Evolutionary conservation across 2,113 vertebrate species (phyloP), one percentile per base, ranked within the genome.

Genomic region (Sebastes fasciatus): DNA sequence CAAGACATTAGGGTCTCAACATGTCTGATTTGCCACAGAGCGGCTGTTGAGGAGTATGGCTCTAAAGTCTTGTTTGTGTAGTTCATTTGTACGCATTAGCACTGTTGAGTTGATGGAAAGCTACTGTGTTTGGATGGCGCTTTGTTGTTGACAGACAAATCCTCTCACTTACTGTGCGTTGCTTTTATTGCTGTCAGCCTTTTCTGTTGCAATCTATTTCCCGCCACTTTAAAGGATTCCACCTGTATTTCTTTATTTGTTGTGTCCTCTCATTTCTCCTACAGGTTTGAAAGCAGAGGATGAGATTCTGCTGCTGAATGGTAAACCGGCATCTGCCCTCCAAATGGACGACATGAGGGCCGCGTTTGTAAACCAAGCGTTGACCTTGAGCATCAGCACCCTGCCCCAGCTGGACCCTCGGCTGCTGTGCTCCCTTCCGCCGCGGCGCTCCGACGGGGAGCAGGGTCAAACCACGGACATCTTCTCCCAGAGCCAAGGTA

Each of bases 261-360:
- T 55, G 55, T 46, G 1, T 26, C 0, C 21, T 55, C 70, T 42
- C 0, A 11, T 63, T 63, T 65, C 1, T 67, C 34, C 26, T 1
- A 6, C 64, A 99, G 98, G 98, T 78, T 91, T 99, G 85, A 96
- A 94, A 90, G 94, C 92, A 0, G 97, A 97, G 0, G 98, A 99
- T 45, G 97, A 99, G 91, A 95, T 99, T 74, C 86, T 98, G 76
- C 93, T 97, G 87, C 93, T 99, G 77, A 99, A 97, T 70, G 95
- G 92, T 12, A 97, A 96, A 17, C 87, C 95, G 0, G 97, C 97
- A 0, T 95, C 94, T 21, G 93, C 89, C 58, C 94, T 99, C 79
- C 96, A 95, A 68, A 93, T 96, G 6, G 93, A 95, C 0, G 92
- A 96, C 88, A 94, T 99, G 94, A 96, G 93, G 92, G 95, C 96